Percentiles rank a stretch among this genome's conserved stretches.
phyloP scores from a whole-genome alignment of 2,797 vertebrate genomes.

The Allobates femoralis region DNA sequence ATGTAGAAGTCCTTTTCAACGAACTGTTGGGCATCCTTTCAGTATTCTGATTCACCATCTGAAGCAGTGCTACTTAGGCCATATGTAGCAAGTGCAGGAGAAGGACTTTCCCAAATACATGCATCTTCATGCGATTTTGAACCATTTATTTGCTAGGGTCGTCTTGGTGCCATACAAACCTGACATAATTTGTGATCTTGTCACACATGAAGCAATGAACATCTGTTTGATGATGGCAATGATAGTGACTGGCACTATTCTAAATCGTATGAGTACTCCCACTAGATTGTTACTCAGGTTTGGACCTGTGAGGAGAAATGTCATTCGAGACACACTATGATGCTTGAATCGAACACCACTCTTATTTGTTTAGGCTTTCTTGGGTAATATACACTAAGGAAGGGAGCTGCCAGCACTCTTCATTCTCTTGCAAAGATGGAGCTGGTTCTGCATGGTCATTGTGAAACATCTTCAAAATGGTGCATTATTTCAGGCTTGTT shows the following conservation, averaged over 20 bases:
- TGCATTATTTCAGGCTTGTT: too few relatives aligned
- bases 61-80: too few relatives aligned
- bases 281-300: conserved; percentile 16
- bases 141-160: neutral
- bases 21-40: too few relatives aligned
- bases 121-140: neutral
- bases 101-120: neutral
- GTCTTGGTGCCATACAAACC: neutral
- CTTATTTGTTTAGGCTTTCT: neutral
- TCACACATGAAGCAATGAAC: conserved; percentile 1
- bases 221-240: neutral
- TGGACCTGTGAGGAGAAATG: neutral
- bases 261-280: neutral
- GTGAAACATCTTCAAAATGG: too few relatives aligned
- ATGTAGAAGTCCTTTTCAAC: too few relatives aligned
- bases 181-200: neutral
- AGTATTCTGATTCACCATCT: too few relatives aligned
- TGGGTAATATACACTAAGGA: neutral
- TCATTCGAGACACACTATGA: too few relatives aligned
- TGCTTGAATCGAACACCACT: too few relatives aligned
- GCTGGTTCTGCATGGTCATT: too few relatives aligned
- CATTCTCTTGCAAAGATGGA: too few relatives aligned
- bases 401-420: neutral
- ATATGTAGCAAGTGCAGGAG: too few relatives aligned
- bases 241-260: neutral